phyloP scores from a whole-genome alignment of 1,140 invertebrate genomes.

The Scaptomyza pallida region DNA sequence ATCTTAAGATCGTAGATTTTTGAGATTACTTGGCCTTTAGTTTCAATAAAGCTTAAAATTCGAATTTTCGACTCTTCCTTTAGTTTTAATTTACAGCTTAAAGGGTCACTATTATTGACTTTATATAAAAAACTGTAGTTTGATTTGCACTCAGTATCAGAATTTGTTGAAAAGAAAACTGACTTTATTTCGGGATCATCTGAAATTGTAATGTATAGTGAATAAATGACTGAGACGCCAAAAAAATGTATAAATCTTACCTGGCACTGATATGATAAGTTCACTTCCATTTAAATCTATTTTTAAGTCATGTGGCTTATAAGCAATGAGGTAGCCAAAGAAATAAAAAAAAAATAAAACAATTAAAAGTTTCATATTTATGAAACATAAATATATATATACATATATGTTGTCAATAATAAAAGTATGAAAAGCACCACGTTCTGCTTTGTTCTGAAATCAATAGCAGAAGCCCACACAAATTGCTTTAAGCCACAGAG shows the following conservation, averaged over 20 bases:
- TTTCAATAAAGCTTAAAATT: conserved; percentile 12
- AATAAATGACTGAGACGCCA: background rate
- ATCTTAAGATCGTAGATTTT: conserved; percentile 6
- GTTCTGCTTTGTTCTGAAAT: no score
- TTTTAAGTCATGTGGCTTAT: no score
- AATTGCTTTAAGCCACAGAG: no score
- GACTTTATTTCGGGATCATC: conserved; percentile 19
- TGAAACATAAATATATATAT: no score
- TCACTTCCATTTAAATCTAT: background rate
- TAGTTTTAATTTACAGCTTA: background rate
- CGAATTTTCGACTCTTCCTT: background rate
- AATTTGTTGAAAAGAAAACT: conserved; percentile 16
- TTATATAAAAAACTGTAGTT: background rate
- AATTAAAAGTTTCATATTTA: no score
- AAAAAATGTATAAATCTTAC: background rate
- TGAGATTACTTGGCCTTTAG: background rate
- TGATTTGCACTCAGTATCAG: background rate
- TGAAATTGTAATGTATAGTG: background rate
- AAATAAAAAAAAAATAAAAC: no score
- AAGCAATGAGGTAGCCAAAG: no score
- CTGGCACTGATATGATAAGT: background rate
- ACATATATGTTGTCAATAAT: no score
- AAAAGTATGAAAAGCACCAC: no score
- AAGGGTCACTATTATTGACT: background rate
- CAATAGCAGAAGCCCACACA: no score